A percentile compares a stretch with the other conserved stretches of the same genome.
These are phyloP conservation scores for Melinopterus prodromus DNA, from an alignment of 2,888 invertebrate genomes.

Conservation along the genomic window DNA sequence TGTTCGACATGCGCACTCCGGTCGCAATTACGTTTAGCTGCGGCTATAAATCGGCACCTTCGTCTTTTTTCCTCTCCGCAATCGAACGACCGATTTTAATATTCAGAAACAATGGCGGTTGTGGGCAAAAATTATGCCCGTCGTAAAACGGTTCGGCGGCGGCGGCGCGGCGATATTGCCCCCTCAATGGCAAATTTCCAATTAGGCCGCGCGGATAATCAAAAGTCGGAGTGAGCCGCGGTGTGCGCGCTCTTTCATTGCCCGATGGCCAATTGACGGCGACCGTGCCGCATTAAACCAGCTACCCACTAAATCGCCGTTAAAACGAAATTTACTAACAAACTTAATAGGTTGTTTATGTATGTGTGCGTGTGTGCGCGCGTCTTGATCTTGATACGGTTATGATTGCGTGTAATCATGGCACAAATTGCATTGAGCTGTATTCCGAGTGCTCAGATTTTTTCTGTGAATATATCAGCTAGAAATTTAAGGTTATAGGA, in stretches of 20 bases:
- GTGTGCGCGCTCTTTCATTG: neutral
- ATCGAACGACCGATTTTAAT: neutral
- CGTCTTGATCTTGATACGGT: neutral
- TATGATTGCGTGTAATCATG: no score
- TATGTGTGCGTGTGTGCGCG: neutral
- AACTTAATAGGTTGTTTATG: neutral
- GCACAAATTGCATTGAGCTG: no score
- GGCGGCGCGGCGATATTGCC: neutral
- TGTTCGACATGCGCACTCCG: no score
- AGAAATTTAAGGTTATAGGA: no score
- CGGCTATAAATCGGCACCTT: neutral
- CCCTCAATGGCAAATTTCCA: neutral
- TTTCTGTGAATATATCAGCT: no score
- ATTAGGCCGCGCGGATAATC: neutral
- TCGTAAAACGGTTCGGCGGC: neutral
- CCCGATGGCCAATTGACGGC: neutral
- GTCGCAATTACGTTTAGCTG: neutral
- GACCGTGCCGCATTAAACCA: neutral
- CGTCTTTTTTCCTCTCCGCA: neutral
- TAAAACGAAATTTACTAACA: neutral
- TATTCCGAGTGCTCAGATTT: no score
- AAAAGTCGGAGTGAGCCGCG: neutral
- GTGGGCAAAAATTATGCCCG: neutral
- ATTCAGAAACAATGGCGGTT: constrained; percentile 4
- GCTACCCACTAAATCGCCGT: constrained; percentile 4